These are phyloP conservation scores for Papilio demoleus DNA, from an alignment of 2,888 invertebrate species.

Conservation along the genomic window DNA sequence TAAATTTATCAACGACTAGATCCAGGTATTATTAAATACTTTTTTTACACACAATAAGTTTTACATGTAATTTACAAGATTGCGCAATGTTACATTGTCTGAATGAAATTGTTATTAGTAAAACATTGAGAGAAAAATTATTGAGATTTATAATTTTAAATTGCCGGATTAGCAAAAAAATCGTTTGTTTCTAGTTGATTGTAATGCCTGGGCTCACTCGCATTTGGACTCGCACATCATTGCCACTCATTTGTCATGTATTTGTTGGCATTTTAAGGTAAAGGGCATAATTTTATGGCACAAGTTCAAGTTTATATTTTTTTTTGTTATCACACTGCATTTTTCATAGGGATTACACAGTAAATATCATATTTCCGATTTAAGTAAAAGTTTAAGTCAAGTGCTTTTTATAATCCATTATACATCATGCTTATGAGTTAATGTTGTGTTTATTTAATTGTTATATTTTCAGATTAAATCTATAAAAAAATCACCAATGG, in stretches of 20 bases:
- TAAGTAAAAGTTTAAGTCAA: neutral
- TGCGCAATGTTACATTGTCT: conserved; percentile 59
- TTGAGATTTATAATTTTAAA: conserved; percentile 34
- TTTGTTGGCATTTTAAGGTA: conserved; percentile 68
- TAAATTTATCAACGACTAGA: conserved; percentile 64
- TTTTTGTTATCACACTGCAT: conserved; percentile 5
- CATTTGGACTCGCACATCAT: conserved; percentile 62
- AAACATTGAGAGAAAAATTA: neutral
- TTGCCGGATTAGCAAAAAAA: conserved; percentile 42
- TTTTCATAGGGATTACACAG: neutral
- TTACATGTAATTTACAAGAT: conserved; percentile 47
- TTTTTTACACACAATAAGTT: conserved; percentile 43
- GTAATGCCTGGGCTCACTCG: conserved; percentile 32
- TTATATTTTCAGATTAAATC: conserved; percentile 31
- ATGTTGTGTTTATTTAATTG: neutral
- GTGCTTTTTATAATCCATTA: neutral
- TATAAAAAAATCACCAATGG: conserved; percentile 56
- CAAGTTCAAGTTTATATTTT: neutral
- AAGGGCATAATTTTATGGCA: conserved; percentile 42
- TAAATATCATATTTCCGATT: no score
- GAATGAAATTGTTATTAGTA: neutral
- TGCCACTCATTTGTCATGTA: conserved; percentile 65
- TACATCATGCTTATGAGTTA: neutral
- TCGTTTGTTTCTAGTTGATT: conserved; percentile 32
- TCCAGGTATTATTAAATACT: conserved; percentile 60